Percentiles rank a stretch among this genome's conserved stretches.
Conservation (phyloP, 2,888 invertebrate genomes). For the Oxycera nigricornis region DNA sequence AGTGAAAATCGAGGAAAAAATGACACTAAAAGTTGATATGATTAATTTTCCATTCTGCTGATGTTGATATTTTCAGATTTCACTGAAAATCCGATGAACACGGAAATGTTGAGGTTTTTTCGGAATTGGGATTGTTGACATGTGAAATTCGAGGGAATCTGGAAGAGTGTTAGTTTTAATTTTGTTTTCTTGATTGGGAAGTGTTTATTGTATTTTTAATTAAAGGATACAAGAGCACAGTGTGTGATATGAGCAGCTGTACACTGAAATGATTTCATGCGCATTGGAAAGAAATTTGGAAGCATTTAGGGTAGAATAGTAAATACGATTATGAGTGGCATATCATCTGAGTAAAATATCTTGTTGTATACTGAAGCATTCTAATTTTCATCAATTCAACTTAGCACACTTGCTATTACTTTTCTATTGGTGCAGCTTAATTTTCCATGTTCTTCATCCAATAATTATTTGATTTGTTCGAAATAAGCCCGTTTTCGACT, state of each 20-base stretch:
- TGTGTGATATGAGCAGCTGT: not conserved
- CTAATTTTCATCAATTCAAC: no score
- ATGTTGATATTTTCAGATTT: not conserved
- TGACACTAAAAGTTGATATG: constrained; percentile 22
- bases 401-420: no score
- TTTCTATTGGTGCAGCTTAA: no score
- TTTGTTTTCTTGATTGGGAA: not conserved
- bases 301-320: no score
- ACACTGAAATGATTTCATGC: no score
- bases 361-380: no score
- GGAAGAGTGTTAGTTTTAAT: not conserved
- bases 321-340: no score
- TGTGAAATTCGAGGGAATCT: not conserved
- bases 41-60: constrained; percentile 10
- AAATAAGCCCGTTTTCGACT: no score
- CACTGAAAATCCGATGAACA: not conserved
- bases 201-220: not conserved
- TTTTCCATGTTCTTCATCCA: no score
- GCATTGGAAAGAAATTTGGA: no score
- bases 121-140: not conserved
- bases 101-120: not conserved
- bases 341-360: no score
- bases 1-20: not conserved
- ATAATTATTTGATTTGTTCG: no score
- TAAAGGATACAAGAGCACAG: not conserved